A percentile compares a stretch with the other conserved stretches of the same genome.
Conservation (phyloP, 1,140 invertebrate genomes). For the Teleogryllus occipitalis region DNA sequence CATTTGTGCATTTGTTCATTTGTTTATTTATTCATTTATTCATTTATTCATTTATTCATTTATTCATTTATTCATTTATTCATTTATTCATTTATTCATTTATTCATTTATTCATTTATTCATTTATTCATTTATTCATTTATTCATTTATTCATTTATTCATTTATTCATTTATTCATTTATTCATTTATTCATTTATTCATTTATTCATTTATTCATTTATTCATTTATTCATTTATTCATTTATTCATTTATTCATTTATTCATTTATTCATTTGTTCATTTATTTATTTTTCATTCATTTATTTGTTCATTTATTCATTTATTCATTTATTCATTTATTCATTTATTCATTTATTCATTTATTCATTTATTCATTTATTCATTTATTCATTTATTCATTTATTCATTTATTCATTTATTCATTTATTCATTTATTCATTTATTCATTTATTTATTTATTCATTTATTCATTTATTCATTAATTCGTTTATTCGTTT, state of each 20-base stretch:
- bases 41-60: constrained; percentile 3
- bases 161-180: constrained; percentile 8
- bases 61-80: not conserved
- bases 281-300: too few species aligned
- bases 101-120: constrained; percentile 8
- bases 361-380: not conserved
- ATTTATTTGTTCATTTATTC: constrained; percentile 6
- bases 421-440: constrained; percentile 12
- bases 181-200: constrained; percentile 7
- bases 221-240: not conserved
- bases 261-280: constrained; percentile 9
- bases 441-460: too few species aligned
- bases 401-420: constrained; percentile 8
- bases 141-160: constrained; percentile 1
- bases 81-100: constrained; percentile 8
- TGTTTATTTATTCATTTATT: too few species aligned
- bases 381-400: constrained; percentile 14
- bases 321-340: constrained; percentile 12
- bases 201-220: constrained; percentile 8
- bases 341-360: too few species aligned
- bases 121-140: not conserved
- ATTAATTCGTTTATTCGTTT: too few species aligned
- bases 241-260: not conserved
- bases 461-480: too few species aligned
- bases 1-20: too few species aligned